Evolutionary conservation across 1,140 invertebrate genomes (phyloP), one percentile per base, ranked within the genome.

Genomic region (Cylas formicarius): DNA sequence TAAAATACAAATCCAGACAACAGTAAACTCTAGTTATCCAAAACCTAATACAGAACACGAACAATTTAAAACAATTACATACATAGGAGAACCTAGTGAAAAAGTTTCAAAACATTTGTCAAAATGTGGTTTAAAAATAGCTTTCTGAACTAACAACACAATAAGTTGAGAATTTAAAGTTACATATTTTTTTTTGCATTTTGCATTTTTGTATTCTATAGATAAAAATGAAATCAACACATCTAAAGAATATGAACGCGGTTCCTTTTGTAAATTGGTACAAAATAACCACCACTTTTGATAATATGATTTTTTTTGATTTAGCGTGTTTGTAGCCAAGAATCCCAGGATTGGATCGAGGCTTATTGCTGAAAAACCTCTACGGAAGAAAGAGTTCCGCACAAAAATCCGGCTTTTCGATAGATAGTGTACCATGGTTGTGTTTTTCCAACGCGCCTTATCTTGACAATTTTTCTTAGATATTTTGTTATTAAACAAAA

Each of bases 381-480:
- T 29, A 28, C 24, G 20, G n/a, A n/a, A 17, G 24, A 39, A 39
- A 39, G 37, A 39, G 21, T 39, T 24, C 37, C 37, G 23, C 21
- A 39, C 14, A 39, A 39, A 39, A 39, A 7, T 24, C 37, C 21
- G 24, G 24, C 37, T 35, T 35, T 43, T 21, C 21, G 5, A 39
- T 28, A 31, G 11, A 39, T 29, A 10, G 36, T 10, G 23, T 46
- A 46, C 44, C 44, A 41, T 4, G 6, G 44, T 20, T 40, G 44
- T 18, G 36, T 46, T 40, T 14, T 19, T 37, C 44, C 44, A 26
- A 39, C 28, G 13, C 16, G 44, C 44, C 13, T 28, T 40, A 13
- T 46, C 44, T 26, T 14, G 23, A 46, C 40, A 41, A 46, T 46
- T 46, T 46, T 46, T 11, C 35, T 8, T 2, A 46, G 20, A 21